These are phyloP conservation scores for Allobates femoralis DNA, from an alignment of 2,797 vertebrate genomes.

Conservation along the genomic window DNA sequence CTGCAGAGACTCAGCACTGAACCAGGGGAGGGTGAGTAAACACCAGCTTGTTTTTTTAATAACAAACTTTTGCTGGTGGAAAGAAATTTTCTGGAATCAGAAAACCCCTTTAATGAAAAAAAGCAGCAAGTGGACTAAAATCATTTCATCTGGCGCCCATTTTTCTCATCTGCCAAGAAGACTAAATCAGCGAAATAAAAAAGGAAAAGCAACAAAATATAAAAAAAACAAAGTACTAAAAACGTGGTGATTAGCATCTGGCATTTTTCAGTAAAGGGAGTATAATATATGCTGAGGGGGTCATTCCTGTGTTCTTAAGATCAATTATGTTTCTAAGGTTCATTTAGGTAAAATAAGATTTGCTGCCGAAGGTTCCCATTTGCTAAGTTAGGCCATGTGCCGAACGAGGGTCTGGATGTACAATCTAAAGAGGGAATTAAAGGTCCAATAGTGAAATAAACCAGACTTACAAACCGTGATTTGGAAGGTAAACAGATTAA, in stretches of 20 bases:
- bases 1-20: too few relatives aligned
- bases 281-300: constrained; percentile 12
- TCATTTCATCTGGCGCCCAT: too few relatives aligned
- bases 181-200: neutral
- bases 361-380: neutral
- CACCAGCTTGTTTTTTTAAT: too few relatives aligned
- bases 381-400: neutral
- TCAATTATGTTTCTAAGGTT: neutral
- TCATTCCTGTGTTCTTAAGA: constrained; percentile 1
- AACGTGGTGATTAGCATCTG: constrained; percentile 10
- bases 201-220: neutral
- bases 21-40: too few relatives aligned
- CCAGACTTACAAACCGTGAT: constrained; percentile 12
- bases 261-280: constrained; percentile 9
- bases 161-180: neutral
- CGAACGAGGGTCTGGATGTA: neutral
- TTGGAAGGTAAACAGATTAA: constrained; percentile 53
- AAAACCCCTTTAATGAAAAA: neutral
- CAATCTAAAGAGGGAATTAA: neutral
- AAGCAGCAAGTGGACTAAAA: neutral
- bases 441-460: constrained; percentile 6
- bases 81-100: too few relatives aligned
- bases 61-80: too few relatives aligned
- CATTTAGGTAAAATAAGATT: constrained; percentile 16
- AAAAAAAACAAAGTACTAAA: neutral